Conservation (phyloP, 1,140 invertebrate species). For the Bactericera cockerelli region DNA sequence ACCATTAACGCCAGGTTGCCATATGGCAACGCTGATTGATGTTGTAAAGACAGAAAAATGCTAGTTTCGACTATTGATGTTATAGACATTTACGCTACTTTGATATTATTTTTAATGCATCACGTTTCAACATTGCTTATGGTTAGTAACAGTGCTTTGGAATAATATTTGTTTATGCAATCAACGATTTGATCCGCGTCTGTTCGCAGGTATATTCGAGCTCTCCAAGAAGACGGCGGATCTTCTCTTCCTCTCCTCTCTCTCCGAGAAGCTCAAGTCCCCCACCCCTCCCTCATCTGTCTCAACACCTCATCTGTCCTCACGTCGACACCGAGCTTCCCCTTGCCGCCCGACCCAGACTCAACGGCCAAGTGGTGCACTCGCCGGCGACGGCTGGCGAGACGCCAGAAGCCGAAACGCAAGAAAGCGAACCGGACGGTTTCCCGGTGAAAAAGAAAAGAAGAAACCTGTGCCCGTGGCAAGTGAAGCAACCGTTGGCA, state of each 20-base stretch:
- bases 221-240: not conserved
- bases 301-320: not conserved
- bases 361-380: slow-evolving; percentile 12
- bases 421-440: slow-evolving; percentile 69
- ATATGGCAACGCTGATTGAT: too few species aligned
- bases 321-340: not conserved
- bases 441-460: slow-evolving; percentile 73
- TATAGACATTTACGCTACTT: too few species aligned
- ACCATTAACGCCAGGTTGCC: too few species aligned
- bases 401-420: slow-evolving; percentile 33
- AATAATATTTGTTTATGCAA: too few species aligned
- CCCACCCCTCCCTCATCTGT: slow-evolving; percentile 9
- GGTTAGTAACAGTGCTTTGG: too few species aligned
- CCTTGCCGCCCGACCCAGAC: slow-evolving; percentile 2
- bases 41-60: too few species aligned
- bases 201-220: not conserved
- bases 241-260: not conserved
- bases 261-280: slow-evolving; percentile 21
- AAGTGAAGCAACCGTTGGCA: slow-evolving; percentile 1
- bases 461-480: slow-evolving; percentile 43
- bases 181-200: too few species aligned
- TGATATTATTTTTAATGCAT: too few species aligned
- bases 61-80: too few species aligned
- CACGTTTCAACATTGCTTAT: too few species aligned
- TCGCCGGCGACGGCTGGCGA: slow-evolving; percentile 11